These are phyloP conservation scores for Andrena fulva DNA, from an alignment of 2,888 invertebrate species.

Conservation along the genomic window DNA sequence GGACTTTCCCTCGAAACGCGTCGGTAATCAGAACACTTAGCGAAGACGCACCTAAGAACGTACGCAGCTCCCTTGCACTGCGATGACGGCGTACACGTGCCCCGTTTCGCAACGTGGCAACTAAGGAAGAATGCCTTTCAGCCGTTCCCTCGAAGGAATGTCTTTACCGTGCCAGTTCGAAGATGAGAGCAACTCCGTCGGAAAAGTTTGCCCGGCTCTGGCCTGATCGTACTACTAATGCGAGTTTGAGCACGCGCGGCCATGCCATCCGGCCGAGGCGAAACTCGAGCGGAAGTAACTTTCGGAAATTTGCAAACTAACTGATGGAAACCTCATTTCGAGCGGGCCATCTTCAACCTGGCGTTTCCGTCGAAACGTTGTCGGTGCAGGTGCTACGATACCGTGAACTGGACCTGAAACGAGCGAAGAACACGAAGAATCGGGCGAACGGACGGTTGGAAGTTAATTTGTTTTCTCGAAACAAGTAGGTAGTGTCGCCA, in stretches of 20 bases:
- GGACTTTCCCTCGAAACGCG: not conserved
- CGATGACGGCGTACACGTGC: not conserved
- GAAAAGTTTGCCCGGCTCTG: slow-evolving; percentile 59
- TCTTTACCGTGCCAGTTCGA: slow-evolving; percentile 47
- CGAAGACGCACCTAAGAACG: slow-evolving; percentile 8
- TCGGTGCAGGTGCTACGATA: slow-evolving; percentile 42
- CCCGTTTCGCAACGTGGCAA: not conserved
- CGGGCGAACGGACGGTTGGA: not conserved
- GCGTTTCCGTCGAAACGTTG: slow-evolving; percentile 39
- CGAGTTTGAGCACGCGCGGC: slow-evolving; percentile 65
- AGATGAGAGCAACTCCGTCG: slow-evolving; percentile 48
- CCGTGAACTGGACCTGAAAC: not conserved
- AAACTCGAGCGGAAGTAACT: slow-evolving; percentile 67
- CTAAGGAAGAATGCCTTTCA: slow-evolving; percentile 30
- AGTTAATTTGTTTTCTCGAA: not conserved
- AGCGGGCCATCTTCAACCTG: slow-evolving; percentile 50
- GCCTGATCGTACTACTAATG: slow-evolving; percentile 71
- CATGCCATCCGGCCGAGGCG: slow-evolving; percentile 45
- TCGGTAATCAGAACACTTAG: not conserved
- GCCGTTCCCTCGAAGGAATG: slow-evolving; percentile 22
- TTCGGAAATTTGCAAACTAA: slow-evolving; percentile 72
- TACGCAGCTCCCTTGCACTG: not conserved
- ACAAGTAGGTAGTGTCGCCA: not conserved
- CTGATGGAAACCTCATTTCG: slow-evolving; percentile 73
- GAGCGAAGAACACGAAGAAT: slow-evolving; percentile 3